Conservation (phyloP, 2,797 vertebrate species). For the Loriculus beryllinus region DNA sequence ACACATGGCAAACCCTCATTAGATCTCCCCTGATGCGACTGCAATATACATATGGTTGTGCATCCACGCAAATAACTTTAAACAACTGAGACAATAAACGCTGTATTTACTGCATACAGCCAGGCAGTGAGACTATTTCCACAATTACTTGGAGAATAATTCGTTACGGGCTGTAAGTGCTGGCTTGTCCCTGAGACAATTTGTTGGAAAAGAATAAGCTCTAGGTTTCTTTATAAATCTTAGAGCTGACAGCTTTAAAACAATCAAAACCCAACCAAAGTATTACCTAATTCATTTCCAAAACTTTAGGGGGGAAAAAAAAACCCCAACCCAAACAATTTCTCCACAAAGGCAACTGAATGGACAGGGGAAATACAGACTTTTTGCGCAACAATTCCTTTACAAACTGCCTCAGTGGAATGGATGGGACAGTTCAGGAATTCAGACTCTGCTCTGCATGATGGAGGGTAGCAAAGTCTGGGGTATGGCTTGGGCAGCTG, state of each 20-base stretch:
- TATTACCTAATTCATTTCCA: not conserved
- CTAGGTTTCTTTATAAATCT: not conserved
- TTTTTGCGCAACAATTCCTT: not conserved
- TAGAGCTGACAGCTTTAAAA: not conserved
- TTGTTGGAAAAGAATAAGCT: not conserved
- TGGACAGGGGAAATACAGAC: not conserved
- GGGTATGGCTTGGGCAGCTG: not conserved
- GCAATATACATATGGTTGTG: not conserved
- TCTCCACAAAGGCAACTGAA: not conserved
- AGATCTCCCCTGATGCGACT: not conserved
- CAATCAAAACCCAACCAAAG: not conserved
- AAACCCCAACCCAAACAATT: not conserved
- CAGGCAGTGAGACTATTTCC: not conserved
- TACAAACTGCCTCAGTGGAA: not conserved
- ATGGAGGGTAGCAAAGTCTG: not conserved
- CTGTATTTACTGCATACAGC: not conserved
- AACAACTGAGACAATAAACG: not conserved
- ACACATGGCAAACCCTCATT: accelerated
- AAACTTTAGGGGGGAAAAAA: not conserved
- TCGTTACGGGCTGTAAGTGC: not conserved
- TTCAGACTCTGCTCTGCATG: not conserved
- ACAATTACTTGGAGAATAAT: not conserved
- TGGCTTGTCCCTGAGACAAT: not conserved
- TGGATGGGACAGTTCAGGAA: not conserved
- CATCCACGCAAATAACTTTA: not conserved